Evolutionary conservation across 2,113 vertebrate genomes (phyloP).

Genomic region (Upupa epops): DNA sequence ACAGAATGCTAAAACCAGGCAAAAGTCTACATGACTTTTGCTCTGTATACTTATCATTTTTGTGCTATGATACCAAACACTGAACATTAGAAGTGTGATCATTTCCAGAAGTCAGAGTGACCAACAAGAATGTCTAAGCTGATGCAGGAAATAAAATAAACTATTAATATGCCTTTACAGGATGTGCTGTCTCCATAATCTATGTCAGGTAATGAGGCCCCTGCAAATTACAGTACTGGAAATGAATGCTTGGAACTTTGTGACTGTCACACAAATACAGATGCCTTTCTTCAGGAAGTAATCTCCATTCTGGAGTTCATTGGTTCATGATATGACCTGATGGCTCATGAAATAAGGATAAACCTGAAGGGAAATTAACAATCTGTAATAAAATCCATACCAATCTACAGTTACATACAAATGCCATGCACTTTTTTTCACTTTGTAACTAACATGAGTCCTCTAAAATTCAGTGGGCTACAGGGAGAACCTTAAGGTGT

Average conservation of each 20-base stretch:
- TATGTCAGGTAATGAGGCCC: neutral
- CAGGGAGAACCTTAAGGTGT: neutral
- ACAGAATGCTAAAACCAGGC: neutral
- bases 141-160: neutral
- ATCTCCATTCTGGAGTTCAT: neutral
- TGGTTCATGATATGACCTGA: neutral
- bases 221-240: neutral
- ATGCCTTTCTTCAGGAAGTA: neutral
- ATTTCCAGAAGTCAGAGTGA: neutral
- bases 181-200: neutral
- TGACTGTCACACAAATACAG: neutral
- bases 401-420: neutral
- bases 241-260: neutral
- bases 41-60: neutral
- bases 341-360: neutral
- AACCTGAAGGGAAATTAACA: neutral
- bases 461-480: neutral
- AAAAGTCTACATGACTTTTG: neutral
- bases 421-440: fast-evolving
- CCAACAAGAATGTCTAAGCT: neutral
- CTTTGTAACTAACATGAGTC: neutral
- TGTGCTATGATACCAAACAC: neutral
- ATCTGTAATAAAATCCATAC: neutral
- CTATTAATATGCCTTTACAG: neutral
- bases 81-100: neutral